phyloP scores from a whole-genome alignment of 1,140 invertebrate species.

The Drosophila malerkotliana region DNA sequence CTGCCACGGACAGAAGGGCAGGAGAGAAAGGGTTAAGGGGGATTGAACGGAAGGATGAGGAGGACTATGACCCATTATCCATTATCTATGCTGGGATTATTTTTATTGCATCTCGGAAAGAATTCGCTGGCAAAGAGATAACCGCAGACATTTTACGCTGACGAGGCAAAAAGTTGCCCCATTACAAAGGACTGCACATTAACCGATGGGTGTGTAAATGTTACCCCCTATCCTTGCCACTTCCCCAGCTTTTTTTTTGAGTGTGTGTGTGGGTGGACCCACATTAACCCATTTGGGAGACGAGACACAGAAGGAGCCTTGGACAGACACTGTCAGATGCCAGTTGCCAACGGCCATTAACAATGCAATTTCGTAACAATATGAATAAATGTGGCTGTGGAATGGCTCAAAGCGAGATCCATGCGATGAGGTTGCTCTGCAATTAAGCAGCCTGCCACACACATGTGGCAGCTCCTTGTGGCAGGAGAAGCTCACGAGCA shows the following conservation, averaged over 20 bases:
- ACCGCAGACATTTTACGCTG: constrained; percentile 60
- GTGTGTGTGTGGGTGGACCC: constrained; percentile 17
- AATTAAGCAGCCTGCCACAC: constrained; percentile 62
- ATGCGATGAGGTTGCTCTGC: constrained; percentile 34
- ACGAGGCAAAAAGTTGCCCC: constrained; percentile 57
- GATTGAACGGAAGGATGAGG: not conserved
- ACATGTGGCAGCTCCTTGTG: constrained; percentile 24
- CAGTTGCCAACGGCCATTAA: constrained; percentile 57
- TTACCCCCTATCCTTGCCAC: not conserved
- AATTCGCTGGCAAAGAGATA: constrained; percentile 32
- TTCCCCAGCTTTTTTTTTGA: not conserved
- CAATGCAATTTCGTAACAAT: constrained; percentile 68
- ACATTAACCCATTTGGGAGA: constrained; percentile 50
- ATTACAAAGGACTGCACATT: constrained; percentile 59
- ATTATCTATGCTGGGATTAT: constrained; percentile 64
- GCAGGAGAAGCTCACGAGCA: constrained; percentile 1
- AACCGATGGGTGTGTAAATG: constrained; percentile 68
- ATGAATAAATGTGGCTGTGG: constrained; percentile 53
- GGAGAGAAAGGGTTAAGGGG: no score
- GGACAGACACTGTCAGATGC: constrained; percentile 19
- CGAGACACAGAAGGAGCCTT: constrained; percentile 5
- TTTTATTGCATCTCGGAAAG: constrained; percentile 62
- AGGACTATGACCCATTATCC: constrained; percentile 18
- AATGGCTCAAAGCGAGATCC: constrained; percentile 39
- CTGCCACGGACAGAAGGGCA: not conserved